Evolutionary conservation across 2,797 vertebrate genomes (phyloP), one percentile per base, ranked within the genome.

Genomic region (Poecilia picta): DNA sequence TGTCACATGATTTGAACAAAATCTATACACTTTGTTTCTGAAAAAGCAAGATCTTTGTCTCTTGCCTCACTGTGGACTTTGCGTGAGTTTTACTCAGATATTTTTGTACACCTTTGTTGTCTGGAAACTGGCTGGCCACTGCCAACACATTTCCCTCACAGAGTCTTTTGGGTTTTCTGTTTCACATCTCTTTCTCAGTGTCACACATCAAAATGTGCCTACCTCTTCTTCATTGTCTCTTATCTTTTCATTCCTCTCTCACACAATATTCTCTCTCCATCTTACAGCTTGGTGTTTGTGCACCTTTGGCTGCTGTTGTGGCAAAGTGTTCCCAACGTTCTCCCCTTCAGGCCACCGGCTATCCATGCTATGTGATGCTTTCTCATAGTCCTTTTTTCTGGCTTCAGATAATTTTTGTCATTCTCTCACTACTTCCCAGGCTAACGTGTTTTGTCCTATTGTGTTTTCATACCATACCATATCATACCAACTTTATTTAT

Each of bases 251-350:
- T 46, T 78, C 73, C 41, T 82, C 76, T 89, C 74, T 89, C 76
- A 77, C 87, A 76, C 78, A 20, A 70, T 78, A 15, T 23, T 84
- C 79, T 68, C 87, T 68, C 74, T 16, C 25, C 84, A 76, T 76
- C 85, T 74, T 78, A 76, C 41, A 15, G 80, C 64, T 79, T 31
- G 10, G 45, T 77, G 81, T 86, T 83, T 11, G 25, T 81, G 75
- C 73, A 83, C 80, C 83, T 83, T 74, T 85, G 87, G 86, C 59
- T 77, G 84, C 91, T 85, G 82, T 90, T 88, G 76, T 82, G 84
- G 87, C 85, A 82, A 78, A 87, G 80, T 83, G 80, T 82, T 86
- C 84, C 89, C 90, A 91, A 83, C 80, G 76, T 75, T 87, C 79
- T 89, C 77, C 36, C 82, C 77, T 79, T 57, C 74, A 73, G 66